Base-by-base conservation (phyloP, 2,797 vertebrate genomes). In the Cyprinella venusta region DNA sequence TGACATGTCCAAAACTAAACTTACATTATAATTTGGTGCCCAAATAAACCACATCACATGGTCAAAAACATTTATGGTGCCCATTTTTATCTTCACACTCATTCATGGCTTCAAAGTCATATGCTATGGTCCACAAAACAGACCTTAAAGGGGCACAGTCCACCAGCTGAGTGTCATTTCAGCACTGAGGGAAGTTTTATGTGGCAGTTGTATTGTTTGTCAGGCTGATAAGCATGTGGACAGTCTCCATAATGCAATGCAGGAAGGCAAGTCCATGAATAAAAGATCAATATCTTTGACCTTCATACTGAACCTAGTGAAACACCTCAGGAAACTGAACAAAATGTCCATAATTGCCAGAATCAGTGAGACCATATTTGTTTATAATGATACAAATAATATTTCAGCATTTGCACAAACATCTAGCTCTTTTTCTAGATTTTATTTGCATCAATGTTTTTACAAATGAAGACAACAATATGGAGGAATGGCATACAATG, bases 91-190 rank as follows among this genome's bases (percentile, higher is more conserved):
- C 84, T 89, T 89, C 88, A 89, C 91, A 90, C 88, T 92, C 90
- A 91, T 91, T 93, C 88, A 88, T 84, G 63, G 90, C 91, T 91
- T 93, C 92, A 92, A 92, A 93, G 92, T 89, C 88, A 42, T 59
- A 86, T 80, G 83, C 90, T 90, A 90, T 24, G 83, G 71, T 76
- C 36, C 54, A 87, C 80, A 79, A 79, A 86, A 87, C 89, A 86
- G 87, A 92, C 83, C 84, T 84, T 67, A 65, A 67, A 87, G 86
- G 80, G 85, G 85, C 84, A 88, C 84, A 88, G 86, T 87, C 86
- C 79, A 86, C 18, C 33, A 61, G 68, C 45, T 33, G 75, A 78
- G 85, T 91, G 89, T 88, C 88, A 92, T 93, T 90, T 83, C 30
- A 33, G 61, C 12, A 6, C 26, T 15, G 45, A 69, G 63, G 52